Percentiles rank a stretch among this genome's conserved stretches.
Conservation (phyloP, 2,888 invertebrate species). For the Acleris cristana region DNA sequence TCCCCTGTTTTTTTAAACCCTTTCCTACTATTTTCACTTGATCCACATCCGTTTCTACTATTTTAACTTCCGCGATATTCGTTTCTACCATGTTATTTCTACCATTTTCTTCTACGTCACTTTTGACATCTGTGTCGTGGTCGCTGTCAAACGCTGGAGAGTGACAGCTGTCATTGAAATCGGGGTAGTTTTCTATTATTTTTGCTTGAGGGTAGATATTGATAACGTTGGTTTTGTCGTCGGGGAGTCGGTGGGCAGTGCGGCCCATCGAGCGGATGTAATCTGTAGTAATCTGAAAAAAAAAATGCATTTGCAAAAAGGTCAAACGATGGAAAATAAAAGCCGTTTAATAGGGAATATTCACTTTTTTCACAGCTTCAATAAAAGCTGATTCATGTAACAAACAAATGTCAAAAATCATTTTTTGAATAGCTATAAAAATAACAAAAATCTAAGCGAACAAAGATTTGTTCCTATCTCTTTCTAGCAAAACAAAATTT, state of each 20-base stretch:
- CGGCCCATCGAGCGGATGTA: constrained; percentile 17
- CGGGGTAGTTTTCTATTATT: constrained; percentile 7
- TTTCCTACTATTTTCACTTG: constrained; percentile 18
- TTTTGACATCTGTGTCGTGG: constrained; percentile 22
- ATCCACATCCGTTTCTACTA: constrained; percentile 7
- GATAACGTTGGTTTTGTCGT: constrained; percentile 14
- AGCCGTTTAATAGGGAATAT: no score
- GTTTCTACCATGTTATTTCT: constrained; percentile 12
- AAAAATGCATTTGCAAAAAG: neutral
- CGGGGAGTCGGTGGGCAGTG: neutral
- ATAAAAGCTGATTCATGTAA: no score
- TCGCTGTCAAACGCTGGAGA: constrained; percentile 14
- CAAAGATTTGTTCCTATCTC: no score
- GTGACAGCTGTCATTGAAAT: constrained; percentile 13
- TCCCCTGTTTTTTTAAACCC: constrained; percentile 6
- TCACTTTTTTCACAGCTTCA: no score
- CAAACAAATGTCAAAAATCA: no score
- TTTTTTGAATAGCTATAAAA: no score
- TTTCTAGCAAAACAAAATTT: no score
- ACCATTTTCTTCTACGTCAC: constrained; percentile 15
- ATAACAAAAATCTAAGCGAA: no score
- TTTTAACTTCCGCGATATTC: constrained; percentile 8
- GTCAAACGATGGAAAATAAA: no score
- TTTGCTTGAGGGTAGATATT: neutral
- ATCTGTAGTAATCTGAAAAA: constrained; percentile 24